Percentiles rank a stretch among this genome's conserved stretches.
Evolutionary conservation across 1,140 invertebrate genomes (phyloP).

Genomic region (Drosophila ananassae): DNA sequence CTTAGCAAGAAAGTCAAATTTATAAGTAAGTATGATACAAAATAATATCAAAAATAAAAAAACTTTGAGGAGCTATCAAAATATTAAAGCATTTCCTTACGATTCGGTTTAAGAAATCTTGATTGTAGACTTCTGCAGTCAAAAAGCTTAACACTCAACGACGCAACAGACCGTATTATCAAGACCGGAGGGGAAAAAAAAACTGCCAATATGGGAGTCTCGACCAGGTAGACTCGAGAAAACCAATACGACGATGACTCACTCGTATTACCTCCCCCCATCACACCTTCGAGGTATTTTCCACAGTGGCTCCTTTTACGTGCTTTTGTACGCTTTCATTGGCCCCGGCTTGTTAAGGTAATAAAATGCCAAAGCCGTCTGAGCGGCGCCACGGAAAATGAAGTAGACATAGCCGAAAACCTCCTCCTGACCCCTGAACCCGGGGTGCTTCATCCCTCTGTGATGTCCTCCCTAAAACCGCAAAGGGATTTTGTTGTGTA

Average conservation of each 20-base stretch:
- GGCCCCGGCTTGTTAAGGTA: not conserved
- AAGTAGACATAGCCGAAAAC: constrained; percentile 2
- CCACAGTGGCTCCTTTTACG: constrained; percentile 1
- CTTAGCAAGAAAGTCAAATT: constrained; percentile 95
- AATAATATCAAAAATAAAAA: not conserved
- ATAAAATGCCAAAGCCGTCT: constrained; percentile 4
- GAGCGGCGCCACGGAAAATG: constrained; percentile 6
- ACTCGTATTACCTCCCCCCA: not conserved
- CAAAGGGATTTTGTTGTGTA: not conserved
- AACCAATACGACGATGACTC: constrained; percentile 1
- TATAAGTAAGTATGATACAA: constrained; percentile 90
- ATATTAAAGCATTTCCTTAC: no score
- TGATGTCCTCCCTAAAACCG: not conserved
- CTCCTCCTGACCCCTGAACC: constrained; percentile 2
- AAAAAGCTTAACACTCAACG: not conserved
- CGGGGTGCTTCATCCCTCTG: not conserved
- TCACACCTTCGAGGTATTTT: not conserved
- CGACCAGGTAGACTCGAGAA: not conserved
- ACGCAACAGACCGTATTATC: not conserved
- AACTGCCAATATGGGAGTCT: not conserved
- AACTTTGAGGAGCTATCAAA: no score
- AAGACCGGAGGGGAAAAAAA: not conserved
- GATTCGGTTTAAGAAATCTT: not conserved
- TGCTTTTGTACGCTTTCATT: not conserved
- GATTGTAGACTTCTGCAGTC: not conserved